Conservation (phyloP, 2,888 invertebrate genomes). For the Eupithecia subumbrata region DNA sequence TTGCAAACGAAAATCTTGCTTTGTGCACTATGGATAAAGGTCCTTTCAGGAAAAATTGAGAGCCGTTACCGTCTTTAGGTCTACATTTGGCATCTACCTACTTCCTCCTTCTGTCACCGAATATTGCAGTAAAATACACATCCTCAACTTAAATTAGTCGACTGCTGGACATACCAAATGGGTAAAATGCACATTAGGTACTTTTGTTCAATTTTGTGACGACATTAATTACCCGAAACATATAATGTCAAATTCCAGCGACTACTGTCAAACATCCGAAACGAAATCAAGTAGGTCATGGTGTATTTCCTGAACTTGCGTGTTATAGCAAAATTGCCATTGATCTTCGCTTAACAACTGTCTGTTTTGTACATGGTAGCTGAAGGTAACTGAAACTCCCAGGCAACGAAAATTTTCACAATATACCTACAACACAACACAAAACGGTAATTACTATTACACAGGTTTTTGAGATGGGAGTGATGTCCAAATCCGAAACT, state of each 20-base stretch:
- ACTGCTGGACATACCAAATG: too few relatives aligned
- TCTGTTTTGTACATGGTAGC: conserved; percentile 39
- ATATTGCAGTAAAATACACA: background rate
- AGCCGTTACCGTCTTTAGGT: background rate
- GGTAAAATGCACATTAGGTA: too few relatives aligned
- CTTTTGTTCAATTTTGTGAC: background rate
- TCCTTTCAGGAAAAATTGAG: background rate
- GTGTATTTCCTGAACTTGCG: conserved; percentile 45
- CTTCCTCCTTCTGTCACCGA: background rate
- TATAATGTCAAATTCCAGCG: conserved; percentile 35
- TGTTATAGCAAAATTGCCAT: conserved; percentile 44
- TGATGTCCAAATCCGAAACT: background rate
- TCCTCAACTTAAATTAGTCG: too few relatives aligned
- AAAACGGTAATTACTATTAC: background rate
- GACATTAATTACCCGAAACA: conserved; percentile 28
- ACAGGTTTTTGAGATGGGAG: background rate
- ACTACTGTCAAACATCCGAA: conserved; percentile 39
- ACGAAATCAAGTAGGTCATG: conserved; percentile 41
- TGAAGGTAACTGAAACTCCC: conserved; percentile 22
- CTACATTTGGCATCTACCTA: background rate
- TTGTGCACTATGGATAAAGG: background rate
- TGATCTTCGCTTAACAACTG: conserved; percentile 42
- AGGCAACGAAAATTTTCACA: background rate
- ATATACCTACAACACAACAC: background rate
- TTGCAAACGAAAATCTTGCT: background rate